A percentile compares a stretch with the other conserved stretches of the same genome.
Conservation (phyloP, 2,888 invertebrate species). For the Blastobasis lacticolella region DNA sequence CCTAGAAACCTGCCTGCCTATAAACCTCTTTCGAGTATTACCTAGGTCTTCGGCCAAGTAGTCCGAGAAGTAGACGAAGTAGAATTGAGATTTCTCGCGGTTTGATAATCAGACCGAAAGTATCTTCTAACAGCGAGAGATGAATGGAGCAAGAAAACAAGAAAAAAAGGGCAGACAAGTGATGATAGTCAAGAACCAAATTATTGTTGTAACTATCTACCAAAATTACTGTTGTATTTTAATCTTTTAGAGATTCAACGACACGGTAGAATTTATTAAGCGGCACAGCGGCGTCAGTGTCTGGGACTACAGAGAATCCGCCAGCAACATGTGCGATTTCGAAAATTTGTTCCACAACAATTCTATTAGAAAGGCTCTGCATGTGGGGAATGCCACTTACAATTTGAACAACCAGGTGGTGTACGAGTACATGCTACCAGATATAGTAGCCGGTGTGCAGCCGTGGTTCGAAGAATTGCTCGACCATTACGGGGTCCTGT, state of each 20-base stretch:
- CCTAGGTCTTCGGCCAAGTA: too few relatives aligned
- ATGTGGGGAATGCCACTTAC: slow-evolving; percentile 47
- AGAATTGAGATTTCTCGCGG: too few relatives aligned
- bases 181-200: too few relatives aligned
- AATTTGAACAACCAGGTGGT: slow-evolving; percentile 58
- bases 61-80: too few relatives aligned
- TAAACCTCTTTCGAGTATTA: too few relatives aligned
- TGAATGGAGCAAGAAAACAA: too few relatives aligned
- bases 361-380: slow-evolving; percentile 58
- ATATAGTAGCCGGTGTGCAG: slow-evolving; percentile 80
- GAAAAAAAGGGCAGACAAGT: too few relatives aligned
- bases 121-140: too few relatives aligned
- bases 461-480: slow-evolving; percentile 74
- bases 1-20: too few relatives aligned
- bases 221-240: neutral
- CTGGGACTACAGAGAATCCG: slow-evolving; percentile 32
- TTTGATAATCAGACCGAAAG: too few relatives aligned
- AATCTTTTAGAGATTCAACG: slow-evolving; percentile 38
- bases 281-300: slow-evolving; percentile 31
- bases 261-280: slow-evolving; percentile 44
- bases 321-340: slow-evolving; percentile 14
- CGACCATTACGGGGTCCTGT: slow-evolving; percentile 76
- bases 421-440: slow-evolving; percentile 75
- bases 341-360: slow-evolving; percentile 31
- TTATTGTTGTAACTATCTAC: too few relatives aligned